Percentiles rank a stretch among this genome's conserved stretches.
These are phyloP conservation scores for Rhineura floridana DNA, from an alignment of 2,113 vertebrate species.

Conservation along the genomic window DNA sequence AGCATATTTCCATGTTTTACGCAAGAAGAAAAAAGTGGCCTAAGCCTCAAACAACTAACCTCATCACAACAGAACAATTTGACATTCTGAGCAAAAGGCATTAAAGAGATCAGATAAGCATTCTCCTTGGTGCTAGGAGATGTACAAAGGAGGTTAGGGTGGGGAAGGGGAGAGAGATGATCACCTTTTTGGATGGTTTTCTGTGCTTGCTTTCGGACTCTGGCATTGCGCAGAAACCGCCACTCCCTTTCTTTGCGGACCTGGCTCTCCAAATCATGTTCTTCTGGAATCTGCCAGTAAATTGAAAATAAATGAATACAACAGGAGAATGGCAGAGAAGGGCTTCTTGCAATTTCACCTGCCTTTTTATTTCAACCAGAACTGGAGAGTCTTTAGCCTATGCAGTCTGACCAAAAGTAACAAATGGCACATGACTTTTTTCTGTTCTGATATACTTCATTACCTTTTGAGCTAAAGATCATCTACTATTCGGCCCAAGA, in stretches of 20 bases:
- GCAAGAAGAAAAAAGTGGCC: not conserved
- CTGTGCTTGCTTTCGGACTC: conserved; percentile 88
- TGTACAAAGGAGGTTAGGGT: not conserved
- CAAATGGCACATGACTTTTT: not conserved
- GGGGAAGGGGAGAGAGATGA: not conserved
- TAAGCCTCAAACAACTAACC: not conserved
- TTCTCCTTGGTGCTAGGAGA: not conserved
- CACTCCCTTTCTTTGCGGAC: conserved; percentile 94
- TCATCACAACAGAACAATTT: not conserved
- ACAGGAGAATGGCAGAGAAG: not conserved
- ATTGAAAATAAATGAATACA: not conserved
- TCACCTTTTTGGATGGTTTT: conserved; percentile 89
- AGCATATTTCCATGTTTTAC: not conserved
- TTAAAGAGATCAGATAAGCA: not conserved
- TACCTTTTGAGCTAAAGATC: conserved; percentile 3
- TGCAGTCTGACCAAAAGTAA: not conserved
- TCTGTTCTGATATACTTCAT: not conserved
- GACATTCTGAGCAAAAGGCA: fast-evolving
- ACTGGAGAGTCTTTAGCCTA: not conserved
- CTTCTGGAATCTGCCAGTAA: conserved; percentile 86
- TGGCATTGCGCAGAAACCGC: conserved; percentile 91
- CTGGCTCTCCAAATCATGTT: conserved; percentile 95
- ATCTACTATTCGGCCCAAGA: not conserved
- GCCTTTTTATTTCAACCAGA: not conserved
- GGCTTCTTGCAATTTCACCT: not conserved